Conservation (phyloP, 1,140 invertebrate genomes). For the Thaumatotibia leucotreta region DNA sequence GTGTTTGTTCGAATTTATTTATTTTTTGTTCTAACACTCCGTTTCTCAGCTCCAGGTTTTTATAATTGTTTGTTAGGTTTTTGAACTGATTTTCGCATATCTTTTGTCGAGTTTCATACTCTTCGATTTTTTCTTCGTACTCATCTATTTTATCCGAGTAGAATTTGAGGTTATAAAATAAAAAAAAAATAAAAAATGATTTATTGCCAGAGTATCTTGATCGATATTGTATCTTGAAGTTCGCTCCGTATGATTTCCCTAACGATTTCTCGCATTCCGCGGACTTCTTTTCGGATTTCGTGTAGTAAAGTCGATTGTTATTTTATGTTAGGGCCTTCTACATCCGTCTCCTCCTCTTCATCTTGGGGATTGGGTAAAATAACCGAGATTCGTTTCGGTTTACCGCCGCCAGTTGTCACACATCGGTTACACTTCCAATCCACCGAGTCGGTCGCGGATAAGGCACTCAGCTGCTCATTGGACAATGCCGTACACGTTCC, state of each 20-base stretch:
- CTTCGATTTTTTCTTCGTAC: background rate
- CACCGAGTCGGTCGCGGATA: background rate
- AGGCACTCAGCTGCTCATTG: background rate
- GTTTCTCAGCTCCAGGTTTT: background rate
- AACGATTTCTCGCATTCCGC: too few species aligned
- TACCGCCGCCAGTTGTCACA: background rate
- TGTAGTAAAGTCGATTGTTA: too few species aligned
- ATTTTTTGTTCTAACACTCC: background rate
- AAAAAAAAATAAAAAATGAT: too few species aligned
- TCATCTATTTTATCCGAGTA: background rate
- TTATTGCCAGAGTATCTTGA: too few species aligned
- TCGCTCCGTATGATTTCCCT: too few species aligned
- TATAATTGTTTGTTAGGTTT: background rate
- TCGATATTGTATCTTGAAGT: background rate
- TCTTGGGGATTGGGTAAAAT: background rate
- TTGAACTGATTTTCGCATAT: background rate
- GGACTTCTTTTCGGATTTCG: too few species aligned
- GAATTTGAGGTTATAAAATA: too few species aligned
- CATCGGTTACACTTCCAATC: background rate
- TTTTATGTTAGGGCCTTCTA: too few species aligned
- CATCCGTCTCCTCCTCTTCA: background rate
- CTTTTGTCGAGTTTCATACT: background rate
- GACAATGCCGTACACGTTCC: background rate
- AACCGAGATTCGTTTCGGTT: background rate
- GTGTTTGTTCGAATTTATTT: background rate